Conservation (phyloP, 2,888 invertebrate species). For the Lasioglossum figueresi region DNA sequence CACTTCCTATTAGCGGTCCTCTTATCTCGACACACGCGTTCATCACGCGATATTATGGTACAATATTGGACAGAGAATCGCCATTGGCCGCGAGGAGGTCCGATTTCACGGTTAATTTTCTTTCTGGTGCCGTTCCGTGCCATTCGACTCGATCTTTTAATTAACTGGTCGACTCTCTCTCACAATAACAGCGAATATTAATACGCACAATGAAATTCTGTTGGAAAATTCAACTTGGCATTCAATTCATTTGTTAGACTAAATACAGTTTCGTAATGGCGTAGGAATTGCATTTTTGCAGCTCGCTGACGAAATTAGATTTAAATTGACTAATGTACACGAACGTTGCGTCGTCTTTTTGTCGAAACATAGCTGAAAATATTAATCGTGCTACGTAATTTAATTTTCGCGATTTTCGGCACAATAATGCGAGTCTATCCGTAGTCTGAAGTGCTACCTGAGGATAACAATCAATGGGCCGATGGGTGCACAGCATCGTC, state of each 20-base stretch:
- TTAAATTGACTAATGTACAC: not conserved
- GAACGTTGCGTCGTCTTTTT: not conserved
- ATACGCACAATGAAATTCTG: not conserved
- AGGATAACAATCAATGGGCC: not conserved
- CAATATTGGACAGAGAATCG: slow-evolving; percentile 11
- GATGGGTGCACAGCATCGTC: not conserved
- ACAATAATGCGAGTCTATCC: not conserved
- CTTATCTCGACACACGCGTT: slow-evolving; percentile 16
- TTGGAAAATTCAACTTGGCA: not conserved
- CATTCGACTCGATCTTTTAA: not conserved
- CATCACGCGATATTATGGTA: slow-evolving; percentile 9
- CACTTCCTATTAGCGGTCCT: slow-evolving; percentile 24
- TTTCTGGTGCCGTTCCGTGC: not conserved
- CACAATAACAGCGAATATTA: not conserved
- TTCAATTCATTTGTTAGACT: not conserved
- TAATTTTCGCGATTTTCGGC: not conserved
- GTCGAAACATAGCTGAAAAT: not conserved
- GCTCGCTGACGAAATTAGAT: too few relatives aligned
- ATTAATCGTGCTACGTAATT: not conserved
- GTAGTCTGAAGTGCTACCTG: not conserved
- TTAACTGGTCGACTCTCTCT: not conserved
- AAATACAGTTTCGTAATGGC: not conserved
- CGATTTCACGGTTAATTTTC: slow-evolving; percentile 3
- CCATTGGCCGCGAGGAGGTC: not conserved
- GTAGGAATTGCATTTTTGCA: too few relatives aligned